Evolutionary conservation across 2,797 vertebrate genomes (phyloP).

Genomic region (Hydrophis major): DNA sequence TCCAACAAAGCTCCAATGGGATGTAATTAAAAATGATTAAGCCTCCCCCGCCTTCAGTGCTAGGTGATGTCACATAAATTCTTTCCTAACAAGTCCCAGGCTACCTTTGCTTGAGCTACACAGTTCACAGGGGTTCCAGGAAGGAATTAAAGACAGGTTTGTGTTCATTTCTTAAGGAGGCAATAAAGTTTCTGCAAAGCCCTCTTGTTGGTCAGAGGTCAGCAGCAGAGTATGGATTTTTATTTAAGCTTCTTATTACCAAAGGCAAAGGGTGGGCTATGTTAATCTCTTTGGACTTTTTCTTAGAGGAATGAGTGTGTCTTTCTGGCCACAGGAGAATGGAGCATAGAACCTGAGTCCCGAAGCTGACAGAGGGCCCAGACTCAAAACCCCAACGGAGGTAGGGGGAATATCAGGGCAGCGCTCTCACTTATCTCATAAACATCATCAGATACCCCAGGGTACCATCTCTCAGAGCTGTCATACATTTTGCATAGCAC

Average conservation of each 20-base stretch:
- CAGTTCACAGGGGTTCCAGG: constrained; percentile 34
- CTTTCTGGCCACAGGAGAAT: not conserved
- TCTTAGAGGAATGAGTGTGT: constrained; percentile 9
- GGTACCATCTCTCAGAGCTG: not conserved
- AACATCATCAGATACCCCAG: constrained; percentile 8
- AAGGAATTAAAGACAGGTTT: constrained; percentile 44
- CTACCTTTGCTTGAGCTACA: constrained; percentile 12
- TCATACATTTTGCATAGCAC: not conserved
- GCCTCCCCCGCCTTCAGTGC: constrained; percentile 15
- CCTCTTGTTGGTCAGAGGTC: constrained; percentile 19
- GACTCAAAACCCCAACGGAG: not conserved
- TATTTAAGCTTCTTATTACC: constrained; percentile 34
- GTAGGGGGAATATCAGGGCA: constrained; percentile 21
- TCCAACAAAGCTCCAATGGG: constrained; percentile 18
- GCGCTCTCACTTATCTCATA: constrained; percentile 10
- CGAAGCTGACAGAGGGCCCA: not conserved
- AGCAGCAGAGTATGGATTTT: constrained; percentile 14
- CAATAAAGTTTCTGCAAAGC: constrained; percentile 27
- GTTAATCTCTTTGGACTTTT: constrained; percentile 20
- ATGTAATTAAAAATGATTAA: constrained; percentile 43
- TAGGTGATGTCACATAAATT: constrained; percentile 45
- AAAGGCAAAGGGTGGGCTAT: constrained; percentile 12
- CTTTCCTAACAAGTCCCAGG: constrained; percentile 41
- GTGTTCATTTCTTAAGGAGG: constrained; percentile 27
- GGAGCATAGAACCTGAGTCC: not conserved